Base-by-base conservation (phyloP, 1,140 invertebrate genomes). In the Caenorhabditis brenneri region DNA sequence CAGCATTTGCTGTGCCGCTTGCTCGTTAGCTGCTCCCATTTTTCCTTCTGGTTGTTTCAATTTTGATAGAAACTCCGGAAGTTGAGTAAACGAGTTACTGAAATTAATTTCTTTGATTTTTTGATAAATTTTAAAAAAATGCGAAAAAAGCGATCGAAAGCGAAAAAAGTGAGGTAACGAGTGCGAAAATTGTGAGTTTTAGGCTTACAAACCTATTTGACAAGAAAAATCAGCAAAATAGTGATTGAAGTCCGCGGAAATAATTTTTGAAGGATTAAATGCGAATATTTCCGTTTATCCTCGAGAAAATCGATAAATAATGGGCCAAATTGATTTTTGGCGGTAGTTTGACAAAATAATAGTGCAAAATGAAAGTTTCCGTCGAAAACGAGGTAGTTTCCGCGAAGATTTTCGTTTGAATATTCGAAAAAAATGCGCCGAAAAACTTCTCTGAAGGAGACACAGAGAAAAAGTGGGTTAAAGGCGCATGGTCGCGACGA, bases 1-100 rank as follows among this genome's bases (percentile, higher is more conserved):
- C 29, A 92, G 84, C 53, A 93, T 46, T 48, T 49, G 33, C 42
- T 46, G 31, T 31, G 78, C 53, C 29, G 53, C 48, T 84, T 69
- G 39, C 48, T 69, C 80, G 10, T 36, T 81, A 0, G 58, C 3
- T 36, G 58, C 58, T 65, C 29, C 65, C 65, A 74, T 74, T 27
- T 15, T 27, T 58, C 27, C 53, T 27, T 90, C 92, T 95, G 95
- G 19, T 33, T 19, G 55, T 58, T 58, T 29, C 24, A 58, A 58
- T 12, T 58, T 58, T 29, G 29, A 27, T 12, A 58, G 24, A 27
- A 65, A 36, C 58, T 65, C 31, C 31, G 29, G 58, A 65, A 65
- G 58, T 19, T 19, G 58, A 65, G 58, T 65, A 65, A 22, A 46
- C 65, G 9, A 74, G 33, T 74, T 74, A 46, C 65, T 74, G 65